A percentile compares a stretch with the other conserved stretches of the same genome.
Conservation (phyloP, 2,797 vertebrate species). For the Poecilia velifera region DNA sequence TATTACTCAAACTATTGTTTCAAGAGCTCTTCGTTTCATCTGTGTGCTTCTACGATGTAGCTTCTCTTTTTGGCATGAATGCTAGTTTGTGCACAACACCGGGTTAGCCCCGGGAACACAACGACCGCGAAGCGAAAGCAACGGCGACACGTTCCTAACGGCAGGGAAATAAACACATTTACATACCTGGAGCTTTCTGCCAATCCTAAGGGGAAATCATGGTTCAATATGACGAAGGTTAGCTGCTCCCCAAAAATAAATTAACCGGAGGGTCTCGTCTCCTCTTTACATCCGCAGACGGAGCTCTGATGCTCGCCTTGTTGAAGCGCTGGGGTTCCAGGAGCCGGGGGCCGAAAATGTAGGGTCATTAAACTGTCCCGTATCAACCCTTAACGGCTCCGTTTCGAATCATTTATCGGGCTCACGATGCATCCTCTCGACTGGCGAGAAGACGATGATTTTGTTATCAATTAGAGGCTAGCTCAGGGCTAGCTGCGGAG, state of each 20-base stretch:
- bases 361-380: slow-evolving; percentile 23
- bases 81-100: background rate
- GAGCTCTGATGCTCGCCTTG: slow-evolving; percentile 50
- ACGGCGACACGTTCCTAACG: slow-evolving; percentile 8
- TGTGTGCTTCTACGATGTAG: background rate
- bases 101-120: slow-evolving; percentile 38
- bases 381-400: slow-evolving; percentile 3
- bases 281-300: slow-evolving; percentile 59
- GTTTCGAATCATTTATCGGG: slow-evolving; percentile 8
- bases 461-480: slow-evolving; percentile 47
- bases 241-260: slow-evolving; percentile 26
- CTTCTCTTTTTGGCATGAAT: background rate
- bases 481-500: slow-evolving; percentile 66
- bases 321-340: slow-evolving; percentile 44
- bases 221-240: background rate
- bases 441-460: slow-evolving; percentile 24
- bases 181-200: slow-evolving; percentile 43
- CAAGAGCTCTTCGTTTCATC: background rate
- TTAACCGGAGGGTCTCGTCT: slow-evolving; percentile 9
- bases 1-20: background rate
- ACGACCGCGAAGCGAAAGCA: background rate
- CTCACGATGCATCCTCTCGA: background rate
- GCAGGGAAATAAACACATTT: slow-evolving; percentile 1
- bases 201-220: background rate
- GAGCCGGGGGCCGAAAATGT: slow-evolving; percentile 33